Base-by-base conservation (phyloP, 1,140 invertebrate genomes). In the Bombyx mori region DNA sequence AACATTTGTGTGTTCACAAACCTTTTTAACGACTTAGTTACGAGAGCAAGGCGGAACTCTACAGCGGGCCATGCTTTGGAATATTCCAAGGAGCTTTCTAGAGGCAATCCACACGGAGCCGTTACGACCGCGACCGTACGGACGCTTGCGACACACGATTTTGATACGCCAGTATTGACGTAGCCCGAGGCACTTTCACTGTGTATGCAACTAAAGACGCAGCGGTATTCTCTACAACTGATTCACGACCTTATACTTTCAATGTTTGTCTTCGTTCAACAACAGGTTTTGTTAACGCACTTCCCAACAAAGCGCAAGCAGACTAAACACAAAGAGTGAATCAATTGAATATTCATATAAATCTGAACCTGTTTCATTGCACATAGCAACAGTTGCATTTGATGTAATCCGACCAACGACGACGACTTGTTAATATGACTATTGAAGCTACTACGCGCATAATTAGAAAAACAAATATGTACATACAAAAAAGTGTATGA, bases 51-150 rank as follows among this genome's bases (percentile, higher is more conserved):
- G 52, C 63, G 61, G 61, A 54, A 61, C 56, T 62, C 57, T 58
- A 51, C 52, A 55, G 44, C 35, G 22, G 51, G n/a, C 43, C 52
- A 50, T 46, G 44, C 47, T 58, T 65, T 55, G 72, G 75, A 80
- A 79, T 65, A 71, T 75, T 75, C 73, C 71, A 71, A 56, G 18
- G 54, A 75, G 71, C 74, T 82, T 82, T 83, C 80, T 80, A 80
- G 69, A 75, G 26, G 26, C 26, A 59, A 52, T 56, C 57, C 58
- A 55, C 67, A 58, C 26, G 26, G 26, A 35, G 26, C 26, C 26
- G 26, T 35, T 35, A 35, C 26, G 26, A 58, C 65, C 53, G 54
- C 50, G 35, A 43, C 54, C 52, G 58, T 60, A 61, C 53, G 12
- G 58, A 54, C 26, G 26, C 70, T 80, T 79, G 62, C 80, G 71